A percentile compares a stretch with the other conserved stretches of the same genome.
These are phyloP conservation scores for Nineta flava DNA, from an alignment of 2,888 invertebrate genomes.

Conservation along the genomic window DNA sequence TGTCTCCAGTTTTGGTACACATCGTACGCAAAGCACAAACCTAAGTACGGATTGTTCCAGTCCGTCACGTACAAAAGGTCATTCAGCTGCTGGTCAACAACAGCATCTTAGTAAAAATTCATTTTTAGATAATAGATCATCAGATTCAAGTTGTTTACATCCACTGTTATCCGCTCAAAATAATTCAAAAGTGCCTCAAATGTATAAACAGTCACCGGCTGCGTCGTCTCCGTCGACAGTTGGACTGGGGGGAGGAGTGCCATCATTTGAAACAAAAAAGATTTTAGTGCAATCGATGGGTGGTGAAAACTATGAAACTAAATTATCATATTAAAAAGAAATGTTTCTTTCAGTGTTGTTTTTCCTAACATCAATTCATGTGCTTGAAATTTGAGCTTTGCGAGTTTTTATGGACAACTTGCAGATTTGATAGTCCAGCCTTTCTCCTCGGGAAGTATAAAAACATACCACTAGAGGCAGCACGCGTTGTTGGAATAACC, in stretches of 20 bases:
- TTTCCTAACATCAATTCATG: no score
- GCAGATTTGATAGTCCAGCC: no score
- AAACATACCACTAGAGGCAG: no score
- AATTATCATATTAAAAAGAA: conserved; percentile 7
- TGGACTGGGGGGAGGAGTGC: no score
- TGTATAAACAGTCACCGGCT: background rate
- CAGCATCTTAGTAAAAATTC: background rate
- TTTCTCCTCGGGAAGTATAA: no score
- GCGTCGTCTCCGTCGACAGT: background rate
- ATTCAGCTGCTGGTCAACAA: background rate
- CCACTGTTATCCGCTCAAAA: conserved; percentile 2
- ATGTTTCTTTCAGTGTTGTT: background rate
- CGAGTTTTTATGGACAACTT: no score
- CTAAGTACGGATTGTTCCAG: conserved; percentile 21
- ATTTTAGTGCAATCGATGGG: conserved; percentile 6
- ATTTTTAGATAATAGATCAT: background rate
- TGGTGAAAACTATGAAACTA: conserved; percentile 25
- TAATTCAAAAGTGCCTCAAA: conserved; percentile 2
- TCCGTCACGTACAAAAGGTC: conserved; percentile 4
- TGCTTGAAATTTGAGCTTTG: no score
- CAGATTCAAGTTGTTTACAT: background rate
- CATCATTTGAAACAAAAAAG: conserved; percentile 5
- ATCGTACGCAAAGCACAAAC: conserved; percentile 28
- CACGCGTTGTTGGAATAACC: no score
- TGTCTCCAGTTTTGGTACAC: conserved; percentile 21